Evolutionary conservation across 2,797 vertebrate genomes (phyloP), one percentile per base, ranked within the genome.

Genomic region (Sebastes nivosus): DNA sequence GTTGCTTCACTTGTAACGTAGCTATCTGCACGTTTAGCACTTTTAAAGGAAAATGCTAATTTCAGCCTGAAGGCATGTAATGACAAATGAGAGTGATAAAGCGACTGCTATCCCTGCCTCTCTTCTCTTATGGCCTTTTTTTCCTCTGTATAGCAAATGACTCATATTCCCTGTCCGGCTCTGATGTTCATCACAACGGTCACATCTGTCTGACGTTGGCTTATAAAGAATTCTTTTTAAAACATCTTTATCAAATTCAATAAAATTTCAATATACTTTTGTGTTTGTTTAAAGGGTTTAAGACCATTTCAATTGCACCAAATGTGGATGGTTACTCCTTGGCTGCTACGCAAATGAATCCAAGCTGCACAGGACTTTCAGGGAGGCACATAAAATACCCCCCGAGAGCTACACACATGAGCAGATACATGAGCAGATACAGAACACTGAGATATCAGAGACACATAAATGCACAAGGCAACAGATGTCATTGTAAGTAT

Each of bases 1-100:
- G 80, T 76, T 82, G 75, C 91, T 84, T 80, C 83, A 72, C 70
- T 84, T 63, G 67, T 85, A 83, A 83, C 65, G 81, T 80, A 83
- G 67, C 73, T 12, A 13, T 54, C 38, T 42, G 78, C 66, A 57
- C 72, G 72, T 83, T 80, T 69, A 67, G 52, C 75, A 79, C 22
- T 38, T 81, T 72, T 55, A 58, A 65, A 79, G 24, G 75, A 34
- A 88, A 84, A 82, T 77, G 73, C 81, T 84, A 85, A 88, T 90
- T 87, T 88, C 78, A 63, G 72, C 68, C 76, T 20, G 55, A 67
- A 72, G 85, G 81, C 77, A 79, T 54, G 61, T 63, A 67, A 80
- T 85, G 78, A 70, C 67, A 72, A 81, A 86, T 79, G 67, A 70
- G 77, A 59, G 42, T 68, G 72, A 72, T 24, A 27, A 36, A 10